Conservation (phyloP, 2,113 vertebrate species). For the Centropus unirufus region DNA sequence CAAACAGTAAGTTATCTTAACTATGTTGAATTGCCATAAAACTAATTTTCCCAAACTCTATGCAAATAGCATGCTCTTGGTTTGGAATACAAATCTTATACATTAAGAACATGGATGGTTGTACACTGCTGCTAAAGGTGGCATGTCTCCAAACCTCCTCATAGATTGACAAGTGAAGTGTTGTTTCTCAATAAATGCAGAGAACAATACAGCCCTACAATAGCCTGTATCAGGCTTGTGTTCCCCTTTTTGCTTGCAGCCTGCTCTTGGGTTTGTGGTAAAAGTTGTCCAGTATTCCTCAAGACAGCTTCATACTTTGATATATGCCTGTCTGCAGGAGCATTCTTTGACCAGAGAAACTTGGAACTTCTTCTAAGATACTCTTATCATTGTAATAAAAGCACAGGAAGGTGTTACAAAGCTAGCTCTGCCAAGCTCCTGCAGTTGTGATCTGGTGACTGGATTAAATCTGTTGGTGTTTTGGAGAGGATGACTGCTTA, state of each 20-base stretch:
- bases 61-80: background rate
- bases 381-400: background rate
- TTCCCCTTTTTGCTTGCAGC: background rate
- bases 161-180: background rate
- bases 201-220: background rate
- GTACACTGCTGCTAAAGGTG: background rate
- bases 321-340: background rate
- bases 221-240: rapidly evolving
- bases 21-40: background rate
- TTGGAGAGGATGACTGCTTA: background rate
- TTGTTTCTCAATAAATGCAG: background rate
- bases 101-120: background rate
- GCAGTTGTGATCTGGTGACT: background rate
- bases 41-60: background rate
- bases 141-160: background rate
- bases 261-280: background rate
- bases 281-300: background rate
- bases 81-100: background rate
- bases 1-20: background rate
- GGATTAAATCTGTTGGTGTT: background rate
- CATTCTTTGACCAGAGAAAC: background rate
- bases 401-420: background rate
- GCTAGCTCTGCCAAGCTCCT: background rate
- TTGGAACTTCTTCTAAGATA: background rate
- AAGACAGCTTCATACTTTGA: background rate